These are phyloP conservation scores for Montipora capricornis DNA, from an alignment of 64 coral and sea anemone species.

Conservation along the genomic window DNA sequence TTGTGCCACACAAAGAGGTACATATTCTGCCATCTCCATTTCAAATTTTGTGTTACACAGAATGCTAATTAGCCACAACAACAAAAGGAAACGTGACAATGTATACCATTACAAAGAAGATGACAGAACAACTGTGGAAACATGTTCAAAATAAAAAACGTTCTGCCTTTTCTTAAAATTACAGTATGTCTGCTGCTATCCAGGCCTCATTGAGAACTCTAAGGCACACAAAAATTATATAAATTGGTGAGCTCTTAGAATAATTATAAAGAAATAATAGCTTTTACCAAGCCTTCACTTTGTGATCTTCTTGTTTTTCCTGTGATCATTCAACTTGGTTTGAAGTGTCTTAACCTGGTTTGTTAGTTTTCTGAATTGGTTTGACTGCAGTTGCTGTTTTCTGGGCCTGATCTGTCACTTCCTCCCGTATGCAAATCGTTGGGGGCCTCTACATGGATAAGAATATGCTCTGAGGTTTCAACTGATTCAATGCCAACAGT, in stretches of 20 bases:
- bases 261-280: not conserved
- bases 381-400: not conserved
- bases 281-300: not conserved
- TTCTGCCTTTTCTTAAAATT: too few relatives aligned
- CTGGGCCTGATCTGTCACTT: not conserved
- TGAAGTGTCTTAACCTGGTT: not conserved
- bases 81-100: not conserved
- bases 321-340: not conserved
- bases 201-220: too few relatives aligned
- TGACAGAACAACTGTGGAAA: not conserved
- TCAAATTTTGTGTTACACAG: not conserved
- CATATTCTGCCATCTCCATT: not conserved
- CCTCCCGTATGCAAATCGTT: not conserved
- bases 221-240: not conserved
- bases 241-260: not conserved
- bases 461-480: not conserved
- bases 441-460: constrained; percentile 4
- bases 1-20: not conserved
- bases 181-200: too few relatives aligned
- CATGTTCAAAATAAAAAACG: not conserved
- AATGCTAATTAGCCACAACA: not conserved
- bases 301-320: not conserved
- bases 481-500: not conserved
- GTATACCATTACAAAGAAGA: not conserved
- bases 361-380: not conserved